Evolutionary conservation across 1,140 invertebrate genomes (phyloP).

Genomic region (Neotoxoptera formosana): DNA sequence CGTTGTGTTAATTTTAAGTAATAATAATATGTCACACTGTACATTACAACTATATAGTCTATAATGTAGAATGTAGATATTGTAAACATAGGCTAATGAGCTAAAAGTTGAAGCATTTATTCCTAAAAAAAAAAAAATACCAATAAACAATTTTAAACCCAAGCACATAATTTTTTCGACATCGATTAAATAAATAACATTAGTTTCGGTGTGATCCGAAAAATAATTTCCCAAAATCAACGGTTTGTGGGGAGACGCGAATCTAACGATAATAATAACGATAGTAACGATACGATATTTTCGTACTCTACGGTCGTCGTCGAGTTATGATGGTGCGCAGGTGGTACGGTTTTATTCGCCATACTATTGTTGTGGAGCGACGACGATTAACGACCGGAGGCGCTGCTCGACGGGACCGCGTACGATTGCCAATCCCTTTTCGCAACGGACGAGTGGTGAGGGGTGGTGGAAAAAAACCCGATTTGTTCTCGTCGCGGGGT

Average conservation of each 20-base stretch:
- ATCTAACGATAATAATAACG: neutral
- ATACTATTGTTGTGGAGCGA: neutral
- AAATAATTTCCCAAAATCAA: neutral
- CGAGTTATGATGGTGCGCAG: neutral
- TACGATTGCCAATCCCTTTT: neutral
- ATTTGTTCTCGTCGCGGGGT: neutral
- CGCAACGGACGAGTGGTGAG: neutral
- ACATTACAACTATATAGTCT: no score
- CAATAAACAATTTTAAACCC: no score
- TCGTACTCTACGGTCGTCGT: neutral
- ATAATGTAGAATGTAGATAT: no score
- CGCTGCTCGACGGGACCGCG: neutral
- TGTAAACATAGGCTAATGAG: no score
- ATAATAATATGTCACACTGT: no score
- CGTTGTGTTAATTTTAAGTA: no score
- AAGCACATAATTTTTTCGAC: no score
- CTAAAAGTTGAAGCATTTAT: no score
- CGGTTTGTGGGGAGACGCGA: neutral
- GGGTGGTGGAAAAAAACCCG: neutral
- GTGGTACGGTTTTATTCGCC: neutral
- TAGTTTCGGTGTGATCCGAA: neutral
- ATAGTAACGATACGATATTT: neutral
- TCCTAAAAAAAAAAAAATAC: no score
- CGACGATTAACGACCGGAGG: constrained; percentile 9
- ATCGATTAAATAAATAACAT: no score